phyloP scores from a whole-genome alignment of 2,797 vertebrate genomes.

The Onychomys arenicola region DNA sequence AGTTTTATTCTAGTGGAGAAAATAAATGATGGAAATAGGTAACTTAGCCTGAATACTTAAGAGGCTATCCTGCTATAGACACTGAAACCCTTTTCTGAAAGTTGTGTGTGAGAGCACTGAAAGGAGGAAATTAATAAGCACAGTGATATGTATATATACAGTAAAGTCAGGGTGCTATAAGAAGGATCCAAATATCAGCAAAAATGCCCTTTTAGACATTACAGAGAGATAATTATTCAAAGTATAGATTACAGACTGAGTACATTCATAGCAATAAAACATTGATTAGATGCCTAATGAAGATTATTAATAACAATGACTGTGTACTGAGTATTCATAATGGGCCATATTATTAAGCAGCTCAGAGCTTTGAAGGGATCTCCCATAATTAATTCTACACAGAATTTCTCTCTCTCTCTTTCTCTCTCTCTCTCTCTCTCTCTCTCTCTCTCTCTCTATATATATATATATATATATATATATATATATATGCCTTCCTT shows the following conservation, averaged over 20 bases:
- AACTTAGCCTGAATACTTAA: not conserved
- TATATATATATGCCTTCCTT: not conserved
- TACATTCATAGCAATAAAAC: not conserved
- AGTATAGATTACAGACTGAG: not conserved
- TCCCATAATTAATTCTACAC: not conserved
- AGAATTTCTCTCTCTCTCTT: too few species aligned
- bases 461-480: too few species aligned
- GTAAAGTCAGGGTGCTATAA: not conserved
- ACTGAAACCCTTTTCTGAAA: not conserved
- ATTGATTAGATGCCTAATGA: not conserved
- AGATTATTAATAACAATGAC: not conserved
- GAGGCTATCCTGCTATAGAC: not conserved
- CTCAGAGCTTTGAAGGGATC: not conserved
- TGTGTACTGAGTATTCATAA: not conserved
- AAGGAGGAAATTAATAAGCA: not conserved
- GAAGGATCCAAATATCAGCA: not conserved
- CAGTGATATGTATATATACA: not conserved
- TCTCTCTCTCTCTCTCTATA: too few species aligned
- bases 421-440: too few species aligned
- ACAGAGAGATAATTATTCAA: not conserved
- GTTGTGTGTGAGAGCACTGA: not conserved
- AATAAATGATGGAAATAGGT: not conserved
- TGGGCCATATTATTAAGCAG: too few species aligned
- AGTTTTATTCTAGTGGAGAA: not conserved
- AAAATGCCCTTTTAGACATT: too few species aligned